Evolutionary conservation across 1,140 invertebrate genomes (phyloP), one percentile per base, ranked within the genome.

Genomic region (Drosophila guanche): DNA sequence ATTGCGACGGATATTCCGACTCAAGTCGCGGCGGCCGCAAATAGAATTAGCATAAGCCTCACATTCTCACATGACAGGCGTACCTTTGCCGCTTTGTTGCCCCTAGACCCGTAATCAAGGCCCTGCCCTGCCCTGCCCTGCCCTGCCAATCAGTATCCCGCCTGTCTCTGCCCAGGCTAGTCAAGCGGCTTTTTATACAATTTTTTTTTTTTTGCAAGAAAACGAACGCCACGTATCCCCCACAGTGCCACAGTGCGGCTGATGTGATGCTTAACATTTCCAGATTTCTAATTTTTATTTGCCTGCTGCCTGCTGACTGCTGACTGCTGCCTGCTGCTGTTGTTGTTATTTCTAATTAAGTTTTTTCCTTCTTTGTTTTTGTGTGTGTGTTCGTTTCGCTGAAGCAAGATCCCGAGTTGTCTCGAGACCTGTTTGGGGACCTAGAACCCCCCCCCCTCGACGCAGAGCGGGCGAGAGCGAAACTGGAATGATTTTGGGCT

Each of bases 241-340:
- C 57, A 75, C 59, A 8, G 6, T 37, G n/a, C 10, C 3, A 33
- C 4, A 1, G 25, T 27, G 33, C 8, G 16, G 16, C 1, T 8
- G 29, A 33, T 33, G 10, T 67, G 70, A 74, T 74, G 69, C 70
- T 74, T 57, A 56, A 60, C 59, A 72, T 62, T 72, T 77, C 72
- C 72, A 81, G 78, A 80, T 80, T 80, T 80, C 78, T 80, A 81
- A 80, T 80, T 80, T 71, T 76, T 81, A 81, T 80, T 76, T 80
- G 61, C 78, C 47, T 62, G 45, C 20, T 47, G 20, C 0, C 2
- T 46, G 43, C 16, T 80, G 61, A 72, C 47, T 62, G 45, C 20
- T 47, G 20, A 2, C 2, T 46, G 43, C 0, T 20, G 16, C 41
- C 23, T 46, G 54, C 46, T 57, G 63, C 57, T 56, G 54, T 53